phyloP scores from a whole-genome alignment of 1,140 invertebrate species.

The Anadara kagoshimensis region DNA sequence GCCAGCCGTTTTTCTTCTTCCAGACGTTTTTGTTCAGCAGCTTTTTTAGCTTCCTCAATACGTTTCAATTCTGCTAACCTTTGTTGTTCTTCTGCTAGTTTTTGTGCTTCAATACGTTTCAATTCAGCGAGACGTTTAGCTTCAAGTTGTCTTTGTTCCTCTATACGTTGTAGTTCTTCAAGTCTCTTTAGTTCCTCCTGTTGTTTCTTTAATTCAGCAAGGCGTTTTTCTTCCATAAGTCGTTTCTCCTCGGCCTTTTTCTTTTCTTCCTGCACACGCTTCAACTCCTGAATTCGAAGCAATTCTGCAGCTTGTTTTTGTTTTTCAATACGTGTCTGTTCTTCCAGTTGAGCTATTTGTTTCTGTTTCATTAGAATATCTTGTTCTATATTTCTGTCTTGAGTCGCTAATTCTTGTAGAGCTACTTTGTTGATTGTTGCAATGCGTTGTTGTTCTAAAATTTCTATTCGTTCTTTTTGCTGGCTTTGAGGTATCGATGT shows the following conservation, averaged over 20 bases:
- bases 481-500: not conserved
- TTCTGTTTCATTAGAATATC: not conserved
- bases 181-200: not conserved
- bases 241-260: slow-evolving; percentile 5
- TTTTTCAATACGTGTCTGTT: not conserved
- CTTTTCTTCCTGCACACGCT: slow-evolving; percentile 10
- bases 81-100: not conserved
- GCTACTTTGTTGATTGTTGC: no score
- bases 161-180: not conserved
- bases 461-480: not conserved
- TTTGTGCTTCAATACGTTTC: not conserved
- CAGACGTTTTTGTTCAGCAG: slow-evolving; percentile 18
- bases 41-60: slow-evolving; percentile 17
- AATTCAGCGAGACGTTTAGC: not conserved
- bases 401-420: no score
- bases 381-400: no score
- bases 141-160: not conserved
- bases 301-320: not conserved
- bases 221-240: slow-evolving; percentile 2
- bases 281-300: not conserved
- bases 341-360: not conserved
- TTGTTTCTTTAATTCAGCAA: slow-evolving; percentile 9
- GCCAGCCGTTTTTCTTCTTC: slow-evolving; percentile 11
- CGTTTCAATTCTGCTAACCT: not conserved
- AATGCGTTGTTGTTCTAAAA: not conserved